phyloP scores from a whole-genome alignment of 2,888 invertebrate genomes.

The Sarcophaga rosellei region DNA sequence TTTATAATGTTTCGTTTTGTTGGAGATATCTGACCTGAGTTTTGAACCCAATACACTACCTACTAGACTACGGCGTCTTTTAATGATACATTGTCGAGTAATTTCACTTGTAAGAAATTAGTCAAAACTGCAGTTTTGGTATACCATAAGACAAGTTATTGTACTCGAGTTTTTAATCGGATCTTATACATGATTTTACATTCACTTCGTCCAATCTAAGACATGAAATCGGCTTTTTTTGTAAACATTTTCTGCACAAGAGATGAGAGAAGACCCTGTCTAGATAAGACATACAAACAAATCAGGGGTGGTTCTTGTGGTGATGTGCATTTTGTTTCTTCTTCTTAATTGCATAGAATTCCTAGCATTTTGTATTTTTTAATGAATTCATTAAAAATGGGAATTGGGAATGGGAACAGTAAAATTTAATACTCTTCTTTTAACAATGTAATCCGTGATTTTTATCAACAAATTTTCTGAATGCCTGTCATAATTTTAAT shows the following conservation, averaged over 20 bases:
- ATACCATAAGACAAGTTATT: too few relatives aligned
- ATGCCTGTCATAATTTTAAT: conserved; percentile 74
- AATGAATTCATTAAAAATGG: background rate
- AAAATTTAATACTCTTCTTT: conserved; percentile 10
- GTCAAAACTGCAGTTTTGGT: too few relatives aligned
- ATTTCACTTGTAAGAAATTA: too few relatives aligned
- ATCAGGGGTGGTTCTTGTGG: conserved; percentile 10
- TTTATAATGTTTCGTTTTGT: too few relatives aligned
- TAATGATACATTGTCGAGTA: too few relatives aligned
- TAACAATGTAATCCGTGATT: conserved; percentile 69
- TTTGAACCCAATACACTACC: too few relatives aligned
- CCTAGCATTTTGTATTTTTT: background rate
- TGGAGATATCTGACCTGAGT: too few relatives aligned
- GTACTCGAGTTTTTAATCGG: too few relatives aligned
- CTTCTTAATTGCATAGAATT: background rate
- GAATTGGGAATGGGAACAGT: background rate
- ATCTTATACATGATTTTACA: too few relatives aligned
- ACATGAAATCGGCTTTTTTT: background rate
- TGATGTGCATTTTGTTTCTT: background rate
- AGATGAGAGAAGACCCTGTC: background rate
- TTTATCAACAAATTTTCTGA: conserved; percentile 72
- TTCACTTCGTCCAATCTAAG: too few relatives aligned
- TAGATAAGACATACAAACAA: background rate
- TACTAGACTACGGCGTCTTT: too few relatives aligned
- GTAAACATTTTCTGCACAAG: background rate